Conservation (phyloP, 2,113 vertebrate species). For the Gymnocephalus cernua region DNA sequence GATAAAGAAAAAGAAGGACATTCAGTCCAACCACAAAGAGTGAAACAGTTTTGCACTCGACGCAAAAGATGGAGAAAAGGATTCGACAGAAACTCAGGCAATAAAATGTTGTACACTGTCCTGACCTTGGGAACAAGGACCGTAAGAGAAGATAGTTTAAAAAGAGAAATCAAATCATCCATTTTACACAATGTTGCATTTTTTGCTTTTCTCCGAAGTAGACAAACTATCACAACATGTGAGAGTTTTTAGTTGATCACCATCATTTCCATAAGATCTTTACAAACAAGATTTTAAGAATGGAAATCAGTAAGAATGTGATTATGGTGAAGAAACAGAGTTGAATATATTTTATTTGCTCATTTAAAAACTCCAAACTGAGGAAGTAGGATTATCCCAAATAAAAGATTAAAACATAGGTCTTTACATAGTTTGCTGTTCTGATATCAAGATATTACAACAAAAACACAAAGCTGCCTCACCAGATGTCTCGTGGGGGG, state of each 20-base stretch:
- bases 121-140: constrained; percentile 2
- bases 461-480: background rate
- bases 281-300: background rate
- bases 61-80: background rate
- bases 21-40: background rate
- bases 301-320: no score
- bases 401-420: background rate
- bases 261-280: no score
- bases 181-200: background rate
- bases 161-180: background rate
- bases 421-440: background rate
- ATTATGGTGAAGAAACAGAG: background rate
- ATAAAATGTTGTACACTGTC: background rate
- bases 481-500: background rate
- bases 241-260: background rate
- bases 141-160: background rate
- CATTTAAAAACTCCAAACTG: background rate
- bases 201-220: background rate
- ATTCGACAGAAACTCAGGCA: background rate
- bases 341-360: background rate
- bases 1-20: constrained; percentile 20
- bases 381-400: background rate
- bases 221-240: background rate
- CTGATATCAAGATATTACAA: background rate
- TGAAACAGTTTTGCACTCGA: background rate